Evolutionary conservation across 2,113 vertebrate genomes (phyloP).

Genomic region (Alligator mississippiensis): DNA sequence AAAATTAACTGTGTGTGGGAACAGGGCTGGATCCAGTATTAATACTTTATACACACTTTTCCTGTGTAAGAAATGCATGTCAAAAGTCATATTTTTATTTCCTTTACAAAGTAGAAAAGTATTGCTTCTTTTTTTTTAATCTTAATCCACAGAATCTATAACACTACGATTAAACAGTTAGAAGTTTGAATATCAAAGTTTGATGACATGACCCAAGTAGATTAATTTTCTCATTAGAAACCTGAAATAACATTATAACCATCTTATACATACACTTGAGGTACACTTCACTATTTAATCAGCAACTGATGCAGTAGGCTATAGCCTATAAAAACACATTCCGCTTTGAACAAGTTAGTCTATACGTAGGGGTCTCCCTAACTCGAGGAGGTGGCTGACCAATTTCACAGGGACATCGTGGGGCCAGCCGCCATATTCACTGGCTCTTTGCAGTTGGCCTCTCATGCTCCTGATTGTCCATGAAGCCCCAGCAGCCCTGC

Average conservation of each 20-base stretch:
- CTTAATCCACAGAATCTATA: background rate
- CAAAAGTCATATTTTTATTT: background rate
- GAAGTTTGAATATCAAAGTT: background rate
- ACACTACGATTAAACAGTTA: background rate
- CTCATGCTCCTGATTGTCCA: too few species aligned
- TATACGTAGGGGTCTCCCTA: too few species aligned
- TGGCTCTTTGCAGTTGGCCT: too few species aligned
- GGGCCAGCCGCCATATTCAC: too few species aligned
- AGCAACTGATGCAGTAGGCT: too few species aligned
- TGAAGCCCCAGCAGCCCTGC: too few species aligned
- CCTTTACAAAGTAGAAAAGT: background rate
- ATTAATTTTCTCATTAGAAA: background rate
- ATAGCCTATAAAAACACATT: too few species aligned
- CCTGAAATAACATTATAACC: background rate
- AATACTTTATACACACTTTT: background rate
- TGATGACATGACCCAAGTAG: slow-evolving; percentile 28
- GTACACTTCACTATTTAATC: background rate
- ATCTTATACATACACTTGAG: background rate
- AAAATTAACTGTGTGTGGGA: background rate
- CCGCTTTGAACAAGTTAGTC: too few species aligned
- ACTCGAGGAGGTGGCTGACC: too few species aligned
- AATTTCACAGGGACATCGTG: too few species aligned
- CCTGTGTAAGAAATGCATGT: background rate
- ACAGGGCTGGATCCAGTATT: background rate
- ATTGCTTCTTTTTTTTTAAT: background rate